Evolutionary conservation across 2,113 vertebrate genomes (phyloP).

Genomic region (Stictonetta naevosa): DNA sequence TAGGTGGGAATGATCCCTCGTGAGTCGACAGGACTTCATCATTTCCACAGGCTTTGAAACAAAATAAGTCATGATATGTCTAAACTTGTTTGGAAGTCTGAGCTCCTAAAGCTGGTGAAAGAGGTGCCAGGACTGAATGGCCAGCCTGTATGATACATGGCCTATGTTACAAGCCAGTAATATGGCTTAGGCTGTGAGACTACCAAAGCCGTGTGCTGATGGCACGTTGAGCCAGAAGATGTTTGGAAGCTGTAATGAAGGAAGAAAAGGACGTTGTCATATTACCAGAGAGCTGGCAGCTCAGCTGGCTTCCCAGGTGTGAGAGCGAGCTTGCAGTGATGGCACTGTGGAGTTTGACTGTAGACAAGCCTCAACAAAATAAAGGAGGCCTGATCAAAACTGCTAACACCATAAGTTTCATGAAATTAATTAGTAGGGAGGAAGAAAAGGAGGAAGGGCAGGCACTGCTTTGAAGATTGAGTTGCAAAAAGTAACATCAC

Average conservation of each 20-base stretch:
- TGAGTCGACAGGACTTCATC: neutral
- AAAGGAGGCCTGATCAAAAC: neutral
- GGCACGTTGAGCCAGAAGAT: neutral
- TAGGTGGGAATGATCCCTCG: neutral
- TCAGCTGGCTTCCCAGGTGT: neutral
- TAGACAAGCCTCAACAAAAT: neutral
- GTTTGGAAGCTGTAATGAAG: neutral
- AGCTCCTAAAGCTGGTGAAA: neutral
- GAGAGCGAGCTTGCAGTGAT: neutral
- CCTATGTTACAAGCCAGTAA: rapidly evolving
- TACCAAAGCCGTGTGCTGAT: neutral
- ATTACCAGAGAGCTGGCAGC: neutral
- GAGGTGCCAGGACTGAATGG: neutral
- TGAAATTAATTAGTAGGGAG: conserved; percentile 14
- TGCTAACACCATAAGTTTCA: neutral
- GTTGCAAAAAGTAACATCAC: neutral
- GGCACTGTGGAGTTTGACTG: neutral
- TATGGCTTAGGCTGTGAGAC: neutral
- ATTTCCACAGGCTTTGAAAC: neutral
- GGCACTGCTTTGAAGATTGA: neutral
- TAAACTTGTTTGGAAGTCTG: neutral
- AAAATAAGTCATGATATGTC: rapidly evolving
- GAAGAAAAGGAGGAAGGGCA: neutral
- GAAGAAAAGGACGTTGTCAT: neutral
- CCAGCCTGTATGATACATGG: neutral